Base-by-base conservation (phyloP, 1,140 invertebrate species). In the Stegodyphus mimosarum region DNA sequence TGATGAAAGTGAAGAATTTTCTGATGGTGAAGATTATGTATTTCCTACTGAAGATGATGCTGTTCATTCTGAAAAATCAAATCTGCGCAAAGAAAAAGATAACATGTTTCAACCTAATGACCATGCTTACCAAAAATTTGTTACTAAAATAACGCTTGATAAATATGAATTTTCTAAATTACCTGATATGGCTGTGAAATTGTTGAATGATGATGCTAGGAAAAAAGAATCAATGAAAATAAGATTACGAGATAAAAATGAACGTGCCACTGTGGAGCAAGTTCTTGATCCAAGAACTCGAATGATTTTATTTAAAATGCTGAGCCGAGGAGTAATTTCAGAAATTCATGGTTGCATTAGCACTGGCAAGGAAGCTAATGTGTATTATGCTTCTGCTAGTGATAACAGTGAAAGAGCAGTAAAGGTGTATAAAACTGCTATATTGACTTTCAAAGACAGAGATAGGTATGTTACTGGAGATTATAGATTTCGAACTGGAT, bases 381-480 rank as follows among this genome's bases (percentile, higher is more conserved):
- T 97, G 7, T 90, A 96, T 18, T 95, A 97, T 90, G 95, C 94
- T 9, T 49, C 83, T 10, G 6, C 17, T n/a, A n/a, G 66, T 6
- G 49, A 60, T 60, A 76, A 76, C 9, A 67, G 6, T 10, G 53
- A 51, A 9, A 79, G 70, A 49, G 83, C 77, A 50, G 51, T 83
- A 0, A 81, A 87, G 91, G 94, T 98, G 11, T 98, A 95, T 89
- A 97, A 97, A 90, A 98, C 96, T 0, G 96, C 95, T 6, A 91
- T 98, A 60, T 95, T 95, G 89, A 95, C 96, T 89, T 98, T 97
- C 88, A 96, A 96, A 91, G 95, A 95, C 87, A 91, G 97, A 18
- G 95, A 96, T 88, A 94, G 95, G 88, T 98, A 98, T 90, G 96
- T 98, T 49, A 93, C 94, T 89, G 95, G 96, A 70, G 97, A 98